Evolutionary conservation across 2,113 vertebrate genomes (phyloP), one percentile per base, ranked within the genome.

Genomic region (Brachirus orientalis): DNA sequence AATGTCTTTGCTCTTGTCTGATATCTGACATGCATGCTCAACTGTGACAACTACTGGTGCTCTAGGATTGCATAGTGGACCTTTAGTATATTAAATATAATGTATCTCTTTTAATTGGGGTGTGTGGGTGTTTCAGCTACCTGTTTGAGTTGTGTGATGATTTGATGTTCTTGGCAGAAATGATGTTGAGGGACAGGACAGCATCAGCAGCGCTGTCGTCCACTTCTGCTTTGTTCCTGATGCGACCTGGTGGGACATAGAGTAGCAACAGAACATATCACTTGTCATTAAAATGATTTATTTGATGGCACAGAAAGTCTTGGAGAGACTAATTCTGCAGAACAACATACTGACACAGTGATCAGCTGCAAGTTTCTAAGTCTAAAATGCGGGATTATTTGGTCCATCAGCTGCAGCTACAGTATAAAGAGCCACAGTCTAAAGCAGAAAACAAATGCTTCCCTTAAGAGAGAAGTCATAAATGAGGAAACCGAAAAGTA

Each of bases 121-220:
- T 9, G 3, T 17, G 38, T 17, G 44, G 16, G 59, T 1, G 9
- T 20, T 58, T 50, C 17, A 62, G 36, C 43, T 80, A 98, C 98
- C 96, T 97, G 93, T 96, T 97, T 69, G 95, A 95, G 86, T 88
- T 98, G 89, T 98, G 95, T 62, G 96, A 97, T 0, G 96, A 96
- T 74, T 96, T 98, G 80, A 99, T 92, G 84, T 96, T 98, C 86
- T 99, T 98, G 38, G 97, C 97, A 41, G 98, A 99, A 82, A 99
- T 97, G 19, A 99, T 99, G 84, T 99, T 98, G 33, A 99, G 93
- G 48, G 97, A 99, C 40, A 99, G 89, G 63, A 99, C 94, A 0
- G 96, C 95, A 43, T 99, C 98, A 3, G 95, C 91, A 0, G 95
- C 95, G 28, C 93, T 80, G 58, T 98, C 96, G 35, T 98, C 95